Conservation (phyloP, 2,113 vertebrate species). For the Promerops cafer region DNA sequence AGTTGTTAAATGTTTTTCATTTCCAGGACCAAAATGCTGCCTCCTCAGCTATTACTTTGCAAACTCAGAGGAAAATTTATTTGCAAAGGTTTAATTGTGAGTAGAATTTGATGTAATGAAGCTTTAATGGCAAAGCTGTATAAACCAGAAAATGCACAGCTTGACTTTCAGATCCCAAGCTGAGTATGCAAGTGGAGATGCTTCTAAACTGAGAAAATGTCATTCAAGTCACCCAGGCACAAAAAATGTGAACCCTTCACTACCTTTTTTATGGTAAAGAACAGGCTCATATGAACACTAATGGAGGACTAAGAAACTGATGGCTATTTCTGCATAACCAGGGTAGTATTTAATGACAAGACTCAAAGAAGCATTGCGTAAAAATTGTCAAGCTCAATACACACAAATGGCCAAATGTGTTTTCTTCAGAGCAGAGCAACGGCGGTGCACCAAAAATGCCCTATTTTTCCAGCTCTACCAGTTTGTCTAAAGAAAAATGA, state of each 20-base stretch:
- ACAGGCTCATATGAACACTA: background rate
- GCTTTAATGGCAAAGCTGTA: conserved; percentile 38
- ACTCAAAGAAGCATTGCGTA: background rate
- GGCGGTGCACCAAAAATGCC: background rate
- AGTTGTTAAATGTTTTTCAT: background rate
- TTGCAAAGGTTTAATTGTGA: conserved; percentile 35
- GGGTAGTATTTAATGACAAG: background rate
- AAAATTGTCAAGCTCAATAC: background rate
- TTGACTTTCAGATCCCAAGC: conserved; percentile 43
- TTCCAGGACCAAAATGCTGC: background rate
- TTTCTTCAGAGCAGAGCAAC: background rate
- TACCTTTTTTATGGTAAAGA: background rate
- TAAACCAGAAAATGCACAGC: conserved; percentile 36
- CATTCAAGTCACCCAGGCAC: conserved; percentile 31
- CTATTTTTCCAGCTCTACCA: background rate
- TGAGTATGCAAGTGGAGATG: conserved; percentile 34
- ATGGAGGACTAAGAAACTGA: background rate
- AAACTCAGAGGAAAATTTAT: conserved; percentile 24
- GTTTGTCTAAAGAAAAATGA: background rate
- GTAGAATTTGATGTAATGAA: conserved; percentile 25
- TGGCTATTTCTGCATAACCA: conserved; percentile 9
- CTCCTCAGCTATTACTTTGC: background rate
- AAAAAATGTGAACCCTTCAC: conserved; percentile 22
- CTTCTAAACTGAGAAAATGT: conserved; percentile 36
- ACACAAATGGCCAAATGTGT: background rate